Evolutionary conservation across 53 echinoderm and acorn worm genomes (phyloP), one percentile per base, ranked within the genome.

Genomic region (Paelopatides confundens): DNA sequence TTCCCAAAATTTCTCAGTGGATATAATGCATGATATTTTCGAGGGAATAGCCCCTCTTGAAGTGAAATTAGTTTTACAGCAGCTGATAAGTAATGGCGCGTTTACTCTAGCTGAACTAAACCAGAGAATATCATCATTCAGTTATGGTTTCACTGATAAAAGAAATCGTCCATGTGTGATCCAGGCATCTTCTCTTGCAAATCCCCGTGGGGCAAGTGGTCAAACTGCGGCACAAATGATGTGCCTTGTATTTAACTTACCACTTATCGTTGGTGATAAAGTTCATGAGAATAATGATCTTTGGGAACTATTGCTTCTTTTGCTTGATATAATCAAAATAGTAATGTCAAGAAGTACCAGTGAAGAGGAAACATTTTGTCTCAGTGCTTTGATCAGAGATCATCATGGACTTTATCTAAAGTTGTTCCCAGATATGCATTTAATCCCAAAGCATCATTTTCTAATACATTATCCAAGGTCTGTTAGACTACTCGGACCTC

Each of bases 201-300:
- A 88, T 65, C 89, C 86, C 31, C 85, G 81, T 65, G 86, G 82
- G 4, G n/a, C 81, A 62, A 92, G 93, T 86, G 89, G 89, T 21
- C 87, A 90, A 62, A 82, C 46, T 65, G 93, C 93, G 87, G 50
- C 90, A 39, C 93, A 93, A 58, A 93, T 90, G 90, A 82, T 64
- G 48, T 93, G 93, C 67, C 82, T 87, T 26, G 21, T 74, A 67
- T 66, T 81, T 85, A 54, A 93, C 35, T 84, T 93, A 86, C 58
- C 69, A 81, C 70, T 88, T 36, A 83, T 93, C 8, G 69, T 93
- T 62, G 86, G 89, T 66, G 78, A 88, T 52, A 85, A 79, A 69
- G 86, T 89, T 69, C 82, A 76, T 52, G 69, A 82, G 82, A 81
- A 93, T 51, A 81, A 87, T 38, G 62, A 66, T 35, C 29, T 67